These are phyloP conservation scores for Nephrotoma flavescens DNA, from an alignment of 2,888 invertebrate species.

Conservation along the genomic window DNA sequence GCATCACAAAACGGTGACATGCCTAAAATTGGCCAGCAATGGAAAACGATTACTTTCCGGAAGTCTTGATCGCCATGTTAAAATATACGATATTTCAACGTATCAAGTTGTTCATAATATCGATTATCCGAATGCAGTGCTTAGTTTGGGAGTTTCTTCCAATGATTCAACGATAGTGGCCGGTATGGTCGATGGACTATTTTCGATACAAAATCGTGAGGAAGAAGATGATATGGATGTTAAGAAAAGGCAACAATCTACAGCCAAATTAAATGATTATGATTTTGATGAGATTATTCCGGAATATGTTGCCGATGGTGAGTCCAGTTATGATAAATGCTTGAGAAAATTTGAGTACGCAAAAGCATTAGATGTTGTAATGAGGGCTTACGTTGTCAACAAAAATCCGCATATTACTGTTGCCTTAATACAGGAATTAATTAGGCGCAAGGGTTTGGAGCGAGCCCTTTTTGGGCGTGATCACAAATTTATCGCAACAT, in stretches of 20 bases:
- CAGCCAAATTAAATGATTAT: constrained; percentile 29
- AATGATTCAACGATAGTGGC: constrained; percentile 74
- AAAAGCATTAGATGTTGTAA: constrained; percentile 59
- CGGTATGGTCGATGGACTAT: constrained; percentile 84
- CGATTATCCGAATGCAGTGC: constrained; percentile 78
- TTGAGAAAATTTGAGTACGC: constrained; percentile 69
- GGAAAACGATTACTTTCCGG: constrained; percentile 75
- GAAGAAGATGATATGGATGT: constrained; percentile 30
- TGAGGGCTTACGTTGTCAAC: constrained; percentile 41
- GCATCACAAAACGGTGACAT: constrained; percentile 93
- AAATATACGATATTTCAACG: constrained; percentile 75
- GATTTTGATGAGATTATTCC: constrained; percentile 23
- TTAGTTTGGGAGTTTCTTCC: constrained; percentile 64
- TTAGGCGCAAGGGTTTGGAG: constrained; percentile 62
- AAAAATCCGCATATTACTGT: constrained; percentile 64
- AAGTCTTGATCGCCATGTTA: constrained; percentile 85
- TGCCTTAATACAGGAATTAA: constrained; percentile 70
- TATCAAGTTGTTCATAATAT: constrained; percentile 80
- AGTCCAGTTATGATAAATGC: constrained; percentile 48
- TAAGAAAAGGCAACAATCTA: constrained; percentile 34
- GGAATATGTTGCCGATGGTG: constrained; percentile 24
- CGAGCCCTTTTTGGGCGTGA: constrained; percentile 60
- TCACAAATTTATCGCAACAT: constrained; percentile 43
- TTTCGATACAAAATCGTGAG: constrained; percentile 71
- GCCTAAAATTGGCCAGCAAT: constrained; percentile 64